Base-by-base conservation (phyloP, 2,113 vertebrate genomes). In the Isurus oxyrinchus region DNA sequence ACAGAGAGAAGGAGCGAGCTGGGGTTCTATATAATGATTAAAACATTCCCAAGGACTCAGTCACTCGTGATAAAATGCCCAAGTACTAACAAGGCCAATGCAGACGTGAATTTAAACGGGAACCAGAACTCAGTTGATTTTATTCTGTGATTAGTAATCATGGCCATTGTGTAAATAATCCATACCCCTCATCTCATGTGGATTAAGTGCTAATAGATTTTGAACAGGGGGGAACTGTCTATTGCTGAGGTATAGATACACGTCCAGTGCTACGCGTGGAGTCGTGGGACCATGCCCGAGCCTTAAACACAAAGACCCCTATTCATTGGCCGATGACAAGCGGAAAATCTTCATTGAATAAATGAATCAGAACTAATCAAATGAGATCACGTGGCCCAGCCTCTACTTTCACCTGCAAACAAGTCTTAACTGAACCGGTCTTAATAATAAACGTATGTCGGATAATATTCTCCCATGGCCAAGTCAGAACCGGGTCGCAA, bases 21-120 rank as follows among this genome's bases (percentile, higher is more conserved):
- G 97, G 97, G 97, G 98, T 98, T 98, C 97, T 97, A 98, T 97
- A 97, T 98, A 98, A 98, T 98, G 98, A 98, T 97, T 98, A 98
- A 97, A 98, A 97, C 98, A 98, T 98, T 98, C 97, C 97, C 97
- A 97, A 98, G 98, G 98, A 98, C 98, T 98, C 97, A 98, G 97
- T 97, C 98, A 94, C 90, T 94, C 90, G 90, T 94, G 59, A 94
- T 94, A n/a, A 94, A 94, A 94, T 94, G 59, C n/a, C 55, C 90
- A n/a, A 94, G 90, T 59, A 63, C 90, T 94, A 94, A 94, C 90
- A 94, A 94, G 90, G 90, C 59, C 81, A 8, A 63, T 2, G 59
- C 59, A 66, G 35, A 94, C 31, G 35, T 94, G 90, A 94, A 94
- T 94, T 94, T 94, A 63, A 94, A 94, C 90, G 90, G 59, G 59